Base-by-base conservation (phyloP, 1,140 invertebrate species). In the Zaprionus taronus region DNA sequence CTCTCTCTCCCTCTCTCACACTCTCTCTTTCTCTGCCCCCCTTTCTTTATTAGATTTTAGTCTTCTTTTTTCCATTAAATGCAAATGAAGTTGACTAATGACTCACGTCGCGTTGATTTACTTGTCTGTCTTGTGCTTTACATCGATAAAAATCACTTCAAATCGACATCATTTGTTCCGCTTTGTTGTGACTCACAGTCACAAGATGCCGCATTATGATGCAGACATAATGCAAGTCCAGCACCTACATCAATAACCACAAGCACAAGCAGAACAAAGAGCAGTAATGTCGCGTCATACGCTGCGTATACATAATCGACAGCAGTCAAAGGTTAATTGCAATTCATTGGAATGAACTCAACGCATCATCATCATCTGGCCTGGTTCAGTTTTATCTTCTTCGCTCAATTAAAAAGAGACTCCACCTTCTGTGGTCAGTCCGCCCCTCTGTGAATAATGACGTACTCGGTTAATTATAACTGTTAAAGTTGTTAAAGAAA, bases 281-380 rank as follows among this genome's bases (percentile, higher is more conserved):
- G 3, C 14, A 14, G 14, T 47, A 17, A 51, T n/a, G 12, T 22
- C 34, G 22, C 53, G 70, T 68, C 58, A 77, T 68, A 73, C 57
- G 75, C 70, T 55, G 70, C 75, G 75, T 77, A 77, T 77, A 41
- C 75, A 68, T 68, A 73, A 73, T 73, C 22, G 22, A 56, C 14
- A 12, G 26, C 22, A 31, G 75, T 68, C 71, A 73, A 74, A 68
- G 75, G 75, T 77, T 77, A 77, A 77, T 77, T 73, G 57, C 41
- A 11, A 38, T 49, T 67, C 49, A 67, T 72, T 77, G 31, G 24
- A 62, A 64, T 67, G 69, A 72, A 70, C 70, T 72, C 69, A 55
- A 14, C 53, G 24, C 14, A 24, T 5, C 26, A 28, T 22, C 56
- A n/a, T 12, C 57, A 14, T 44, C 51, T 51, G 47, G 20, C 47